These are phyloP conservation scores for Polydrusus tereticollis DNA, from an alignment of 2,888 invertebrate genomes.

Conservation along the genomic window DNA sequence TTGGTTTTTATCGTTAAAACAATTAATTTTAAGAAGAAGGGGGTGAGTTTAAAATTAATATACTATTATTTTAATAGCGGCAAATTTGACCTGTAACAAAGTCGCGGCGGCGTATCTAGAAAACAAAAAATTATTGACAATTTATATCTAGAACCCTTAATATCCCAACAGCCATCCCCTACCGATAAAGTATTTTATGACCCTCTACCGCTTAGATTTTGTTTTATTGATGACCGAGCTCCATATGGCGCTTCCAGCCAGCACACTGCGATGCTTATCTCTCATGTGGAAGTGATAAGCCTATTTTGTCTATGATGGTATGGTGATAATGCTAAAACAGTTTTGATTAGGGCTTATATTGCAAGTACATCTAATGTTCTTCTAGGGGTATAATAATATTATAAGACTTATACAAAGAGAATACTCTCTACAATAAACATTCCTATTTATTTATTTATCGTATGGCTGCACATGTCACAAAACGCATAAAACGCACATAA, in stretches of 20 bases:
- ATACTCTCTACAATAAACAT: neutral
- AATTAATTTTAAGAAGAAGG: no score
- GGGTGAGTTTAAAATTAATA: no score
- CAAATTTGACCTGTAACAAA: no score
- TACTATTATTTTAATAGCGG: no score
- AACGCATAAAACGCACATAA: no score
- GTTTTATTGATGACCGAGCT: constrained; percentile 24
- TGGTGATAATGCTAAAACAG: constrained; percentile 7
- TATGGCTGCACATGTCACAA: no score
- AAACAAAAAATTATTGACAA: no score
- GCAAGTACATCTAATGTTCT: neutral
- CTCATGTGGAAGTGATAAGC: constrained; percentile 43
- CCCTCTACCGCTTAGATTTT: constrained; percentile 25
- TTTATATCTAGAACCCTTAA: neutral
- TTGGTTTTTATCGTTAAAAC: no score
- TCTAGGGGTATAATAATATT: no score
- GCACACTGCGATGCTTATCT: constrained; percentile 31
- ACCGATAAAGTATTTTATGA: constrained; percentile 26
- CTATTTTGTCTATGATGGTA: constrained; percentile 6
- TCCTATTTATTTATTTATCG: no score
- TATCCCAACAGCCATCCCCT: constrained; percentile 1
- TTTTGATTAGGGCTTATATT: neutral
- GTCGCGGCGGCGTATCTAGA: no score
- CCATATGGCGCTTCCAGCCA: constrained; percentile 37
- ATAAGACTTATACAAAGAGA: no score